Conservation (phyloP, 1,140 invertebrate genomes). For the Saccostrea glomerata region DNA sequence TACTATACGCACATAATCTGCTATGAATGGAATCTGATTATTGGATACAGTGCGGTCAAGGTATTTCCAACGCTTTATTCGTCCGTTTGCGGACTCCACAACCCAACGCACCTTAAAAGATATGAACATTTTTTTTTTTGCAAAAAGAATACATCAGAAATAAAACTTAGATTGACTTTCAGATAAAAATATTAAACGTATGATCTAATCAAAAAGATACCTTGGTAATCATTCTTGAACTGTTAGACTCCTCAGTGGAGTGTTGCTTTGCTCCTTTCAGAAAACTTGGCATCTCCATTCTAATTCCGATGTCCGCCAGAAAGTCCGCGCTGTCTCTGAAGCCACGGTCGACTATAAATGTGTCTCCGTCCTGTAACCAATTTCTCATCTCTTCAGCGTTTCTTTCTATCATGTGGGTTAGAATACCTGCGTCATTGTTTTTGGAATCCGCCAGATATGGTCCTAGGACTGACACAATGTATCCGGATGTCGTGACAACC, state of each 20-base stretch:
- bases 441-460: background rate
- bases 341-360: slow-evolving; percentile 40
- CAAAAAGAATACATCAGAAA: too few relatives aligned
- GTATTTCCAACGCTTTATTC: slow-evolving; percentile 49
- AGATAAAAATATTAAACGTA: too few relatives aligned
- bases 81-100: slow-evolving; percentile 52
- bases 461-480: too few relatives aligned
- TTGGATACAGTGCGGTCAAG: too few relatives aligned
- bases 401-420: slow-evolving; percentile 42
- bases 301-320: too few relatives aligned
- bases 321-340: slow-evolving; percentile 22
- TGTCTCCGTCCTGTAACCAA: background rate
- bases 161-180: too few relatives aligned
- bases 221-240: too few relatives aligned
- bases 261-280: too few relatives aligned
- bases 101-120: slow-evolving; percentile 54
- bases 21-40: slow-evolving; percentile 11
- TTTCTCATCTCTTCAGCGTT: slow-evolving; percentile 29
- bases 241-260: too few relatives aligned
- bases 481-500: slow-evolving; percentile 21
- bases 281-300: too few relatives aligned
- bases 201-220: too few relatives aligned
- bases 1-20: slow-evolving; percentile 46
- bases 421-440: slow-evolving; percentile 27
- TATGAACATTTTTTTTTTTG: too few relatives aligned